Base-by-base conservation (phyloP, 2,797 vertebrate species). In the Myoxocephalus aenaeus region DNA sequence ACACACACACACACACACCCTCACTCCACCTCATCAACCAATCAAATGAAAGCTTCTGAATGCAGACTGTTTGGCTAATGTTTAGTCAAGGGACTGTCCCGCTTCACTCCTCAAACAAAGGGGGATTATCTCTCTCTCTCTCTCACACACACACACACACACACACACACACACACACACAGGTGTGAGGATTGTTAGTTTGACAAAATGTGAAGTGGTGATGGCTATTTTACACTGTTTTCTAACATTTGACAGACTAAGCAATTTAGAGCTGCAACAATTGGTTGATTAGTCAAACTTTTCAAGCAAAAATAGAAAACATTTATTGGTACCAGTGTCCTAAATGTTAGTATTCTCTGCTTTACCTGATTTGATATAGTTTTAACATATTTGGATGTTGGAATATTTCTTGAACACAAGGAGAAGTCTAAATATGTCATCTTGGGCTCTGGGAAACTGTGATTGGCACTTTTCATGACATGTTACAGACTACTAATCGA, bases 81-180 rank as follows among this genome's bases (percentile, higher is more conserved):
- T 89, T 90, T 87, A 80, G 78, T 81, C 46, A 5, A 71, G 80
- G 65, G 76, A 67, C 34, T 46, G 70, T 77, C 81, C 81, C 3
- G 36, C 71, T 78, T 79, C 71, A 56, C 82, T 90, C 61, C 25
- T 71, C 86, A 87, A 90, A 92, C 87, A 91, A 83, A 68, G 36
- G 51, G 48, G 67, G 84, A 86, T 86, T 86, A 27, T 27, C 25
- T 27, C 25, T 27, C 25, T 27, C 25, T 27, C 25, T 27, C 25
- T 27, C 25, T 2, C 42, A 56, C 34, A 61, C 44, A 44, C 59
- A 66, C 65, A 57, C 50, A 57, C 51, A 58, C 36, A 61, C 44
- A 61, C 59, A 85, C 58, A 65, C 29, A 70, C 73, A 66, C n/a
- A 73, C 32, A 77, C 38, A 77, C 61, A 56, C 56, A 65, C 27